A percentile compares a stretch with the other conserved stretches of the same genome.
phyloP scores from a whole-genome alignment of 2,797 vertebrate genomes.

The Girardinus metallicus region DNA sequence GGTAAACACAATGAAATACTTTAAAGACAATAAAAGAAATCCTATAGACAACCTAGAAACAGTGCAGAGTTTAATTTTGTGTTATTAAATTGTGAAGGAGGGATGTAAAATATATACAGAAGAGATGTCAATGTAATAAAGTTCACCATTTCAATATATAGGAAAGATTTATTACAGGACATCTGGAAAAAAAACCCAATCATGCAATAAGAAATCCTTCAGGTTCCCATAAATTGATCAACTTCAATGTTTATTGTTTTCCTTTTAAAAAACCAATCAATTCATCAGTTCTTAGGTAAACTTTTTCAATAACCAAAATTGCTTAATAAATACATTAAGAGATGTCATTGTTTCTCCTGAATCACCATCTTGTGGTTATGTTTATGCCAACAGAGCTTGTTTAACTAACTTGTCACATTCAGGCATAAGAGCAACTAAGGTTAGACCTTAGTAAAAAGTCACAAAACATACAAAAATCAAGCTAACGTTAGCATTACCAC shows the following conservation, averaged over 20 bases:
- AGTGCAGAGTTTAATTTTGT: slow-evolving; percentile 12
- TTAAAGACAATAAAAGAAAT: slow-evolving; percentile 1
- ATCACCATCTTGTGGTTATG: background rate
- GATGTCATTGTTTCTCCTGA: background rate
- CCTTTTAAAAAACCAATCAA: background rate
- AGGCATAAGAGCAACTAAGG: background rate
- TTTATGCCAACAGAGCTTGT: background rate
- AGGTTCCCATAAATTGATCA: background rate
- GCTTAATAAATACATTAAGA: background rate
- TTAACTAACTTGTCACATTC: background rate
- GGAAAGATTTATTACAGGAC: slow-evolving; percentile 26
- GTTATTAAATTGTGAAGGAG: slow-evolving; percentile 50
- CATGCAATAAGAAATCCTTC: slow-evolving; percentile 10
- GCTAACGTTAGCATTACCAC: background rate
- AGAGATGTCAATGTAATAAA: slow-evolving; percentile 51
- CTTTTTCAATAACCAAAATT: background rate
- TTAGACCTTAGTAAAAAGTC: background rate
- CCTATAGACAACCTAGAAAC: slow-evolving; percentile 4
- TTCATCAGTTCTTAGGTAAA: background rate
- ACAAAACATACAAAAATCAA: background rate
- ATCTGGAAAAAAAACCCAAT: slow-evolving; percentile 6
- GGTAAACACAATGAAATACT: slow-evolving; percentile 1
- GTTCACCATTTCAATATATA: slow-evolving; percentile 48
- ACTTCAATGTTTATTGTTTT: background rate
- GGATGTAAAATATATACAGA: slow-evolving; percentile 26